These are phyloP conservation scores for Cinclus mexicanus DNA, from an alignment of 2,113 vertebrate species.

Conservation along the genomic window DNA sequence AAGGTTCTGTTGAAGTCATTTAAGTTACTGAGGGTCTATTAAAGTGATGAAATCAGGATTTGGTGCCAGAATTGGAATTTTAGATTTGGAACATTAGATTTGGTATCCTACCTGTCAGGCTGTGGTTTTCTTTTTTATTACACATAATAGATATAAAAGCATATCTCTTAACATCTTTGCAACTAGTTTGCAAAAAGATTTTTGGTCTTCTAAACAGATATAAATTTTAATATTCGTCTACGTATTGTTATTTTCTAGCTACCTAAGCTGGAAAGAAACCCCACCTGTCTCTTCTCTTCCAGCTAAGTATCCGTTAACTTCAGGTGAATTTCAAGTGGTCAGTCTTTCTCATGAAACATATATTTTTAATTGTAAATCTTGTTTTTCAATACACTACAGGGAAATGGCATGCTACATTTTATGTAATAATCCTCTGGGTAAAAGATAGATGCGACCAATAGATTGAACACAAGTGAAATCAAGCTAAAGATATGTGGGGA, in stretches of 20 bases:
- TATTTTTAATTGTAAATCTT: not conserved
- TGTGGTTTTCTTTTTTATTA: not conserved
- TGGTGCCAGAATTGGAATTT: not conserved
- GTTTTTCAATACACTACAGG: not conserved
- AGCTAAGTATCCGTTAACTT: not conserved
- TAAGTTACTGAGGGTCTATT: not conserved
- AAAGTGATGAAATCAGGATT: not conserved
- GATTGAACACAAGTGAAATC: not conserved
- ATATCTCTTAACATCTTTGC: not conserved
- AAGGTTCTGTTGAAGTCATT: not conserved
- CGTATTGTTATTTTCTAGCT: not conserved
- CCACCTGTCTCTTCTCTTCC: not conserved
- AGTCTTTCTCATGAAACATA: not conserved
- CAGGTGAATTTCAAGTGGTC: not conserved
- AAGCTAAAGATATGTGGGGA: not conserved
- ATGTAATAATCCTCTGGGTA: not conserved
- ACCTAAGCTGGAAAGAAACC: not conserved
- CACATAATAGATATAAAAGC: not conserved
- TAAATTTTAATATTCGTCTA: not conserved
- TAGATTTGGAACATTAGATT: not conserved
- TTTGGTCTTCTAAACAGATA: not conserved
- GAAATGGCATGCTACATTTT: not conserved
- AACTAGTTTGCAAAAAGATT: not conserved
- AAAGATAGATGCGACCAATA: not conserved
- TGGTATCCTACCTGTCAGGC: not conserved